Evolutionary conservation across 2,113 vertebrate species (phyloP), one percentile per base, ranked within the genome.

Genomic region (Phyllostomus discolor): DNA sequence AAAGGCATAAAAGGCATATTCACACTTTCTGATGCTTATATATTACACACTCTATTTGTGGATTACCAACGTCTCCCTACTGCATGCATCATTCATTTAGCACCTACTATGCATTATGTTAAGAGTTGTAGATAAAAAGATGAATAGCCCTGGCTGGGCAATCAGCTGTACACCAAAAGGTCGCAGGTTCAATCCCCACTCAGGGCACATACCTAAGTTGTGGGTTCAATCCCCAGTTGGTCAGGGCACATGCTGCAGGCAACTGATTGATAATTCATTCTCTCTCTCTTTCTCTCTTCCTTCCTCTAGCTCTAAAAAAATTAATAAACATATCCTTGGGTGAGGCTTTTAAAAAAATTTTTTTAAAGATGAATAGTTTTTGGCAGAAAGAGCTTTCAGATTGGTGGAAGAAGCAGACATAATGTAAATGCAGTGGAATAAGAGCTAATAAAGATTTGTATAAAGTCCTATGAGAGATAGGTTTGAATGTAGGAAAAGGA

Each of bases 1-100:
- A 92, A 93, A 96, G 80, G 24, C 90, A 93, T 95, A 89, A 97
- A 89, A 95, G 91, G 46, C 48, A 70, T 89, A 88, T 93, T 97
- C 90, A 90, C 62, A 95, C 69, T 97, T 89, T 79, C 43, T 91
- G 89, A 93, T 95, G 83, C 94, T 93, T 97, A 57, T 69, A 43
- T 95, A 83, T 95, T 93, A 87, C 43, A 90, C n/a, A 62, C 3
- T 85, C 64, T 97, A 79, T 95, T 91, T 79, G 57, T 87, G 67
- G 78, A 46, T 91, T 93, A 38, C 67, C 38, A 78, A 82, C 62
- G 66, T 72, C 69, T 50, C 72, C 46, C 52, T 62, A 26, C 28
- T 88, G 73, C 73, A 66, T 54, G 75, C 73, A 73, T 89, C 62
- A 64, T 90, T 95, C 70, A 26, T 28, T 96, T 79, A 91, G 92